Conservation (phyloP, 2,888 invertebrate genomes). For the Xestia rhomboidea region DNA sequence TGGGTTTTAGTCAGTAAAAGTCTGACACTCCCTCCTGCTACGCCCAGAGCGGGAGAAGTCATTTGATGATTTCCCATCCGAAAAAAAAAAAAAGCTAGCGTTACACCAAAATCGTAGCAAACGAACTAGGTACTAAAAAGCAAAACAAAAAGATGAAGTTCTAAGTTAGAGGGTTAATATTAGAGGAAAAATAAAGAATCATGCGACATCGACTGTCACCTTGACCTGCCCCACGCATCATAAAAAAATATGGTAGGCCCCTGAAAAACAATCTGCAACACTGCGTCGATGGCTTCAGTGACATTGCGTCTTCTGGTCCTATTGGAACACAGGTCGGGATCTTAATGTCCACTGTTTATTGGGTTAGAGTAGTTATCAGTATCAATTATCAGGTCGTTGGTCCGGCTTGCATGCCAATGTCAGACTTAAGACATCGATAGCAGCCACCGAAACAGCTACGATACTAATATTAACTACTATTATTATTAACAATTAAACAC, state of each 20-base stretch:
- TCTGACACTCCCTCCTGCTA: no score
- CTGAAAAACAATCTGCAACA: background rate
- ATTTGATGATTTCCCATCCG: no score
- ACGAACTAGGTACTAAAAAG: background rate
- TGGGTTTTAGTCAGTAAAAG: no score
- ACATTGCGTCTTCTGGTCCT: conserved; percentile 49
- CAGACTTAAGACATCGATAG: conserved; percentile 8
- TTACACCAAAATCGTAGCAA: background rate
- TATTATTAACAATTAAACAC: no score
- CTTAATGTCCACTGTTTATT: conserved; percentile 25
- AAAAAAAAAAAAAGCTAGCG: no score
- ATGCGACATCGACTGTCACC: background rate
- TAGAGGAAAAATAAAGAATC: background rate
- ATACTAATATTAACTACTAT: no score
- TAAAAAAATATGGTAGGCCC: background rate
- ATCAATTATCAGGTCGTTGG: conserved; percentile 14
- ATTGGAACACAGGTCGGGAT: conserved; percentile 19
- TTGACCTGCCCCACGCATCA: background rate
- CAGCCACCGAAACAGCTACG: background rate
- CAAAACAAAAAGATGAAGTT: background rate
- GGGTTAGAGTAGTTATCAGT: conserved; percentile 7
- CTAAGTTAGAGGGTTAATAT: background rate
- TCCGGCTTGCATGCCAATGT: conserved; percentile 20
- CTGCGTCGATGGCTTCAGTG: background rate
- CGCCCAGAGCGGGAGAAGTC: no score